Evolutionary conservation across 2,113 vertebrate genomes (phyloP).

Genomic region (Eonycteris spelaea): DNA sequence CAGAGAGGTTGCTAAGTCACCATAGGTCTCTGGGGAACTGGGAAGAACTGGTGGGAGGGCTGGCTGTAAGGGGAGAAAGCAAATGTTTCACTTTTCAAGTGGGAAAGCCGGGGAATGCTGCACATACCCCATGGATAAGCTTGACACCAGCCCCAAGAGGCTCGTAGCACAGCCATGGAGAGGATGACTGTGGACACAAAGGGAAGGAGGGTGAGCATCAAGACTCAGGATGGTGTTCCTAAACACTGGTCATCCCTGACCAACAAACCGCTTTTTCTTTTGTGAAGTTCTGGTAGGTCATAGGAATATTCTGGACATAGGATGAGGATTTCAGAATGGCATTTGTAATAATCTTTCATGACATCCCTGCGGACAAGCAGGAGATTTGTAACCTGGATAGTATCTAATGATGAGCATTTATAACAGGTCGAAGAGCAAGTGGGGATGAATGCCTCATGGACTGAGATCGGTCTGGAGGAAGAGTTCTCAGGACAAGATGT

Average conservation of each 20-base stretch:
- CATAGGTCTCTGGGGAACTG: rapidly evolving
- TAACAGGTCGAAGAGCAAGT: neutral
- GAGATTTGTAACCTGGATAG: neutral
- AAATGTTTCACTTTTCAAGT: neutral
- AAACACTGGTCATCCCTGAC: neutral
- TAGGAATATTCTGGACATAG: neutral
- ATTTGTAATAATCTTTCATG: neutral
- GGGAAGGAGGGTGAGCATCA: no score
- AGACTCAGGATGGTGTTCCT: neutral
- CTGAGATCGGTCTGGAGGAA: neutral
- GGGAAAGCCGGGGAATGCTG: neutral
- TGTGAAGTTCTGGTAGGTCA: neutral
- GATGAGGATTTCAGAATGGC: neutral
- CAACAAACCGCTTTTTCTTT: neutral
- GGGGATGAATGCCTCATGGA: neutral
- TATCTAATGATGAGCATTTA: neutral
- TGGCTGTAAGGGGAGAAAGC: neutral
- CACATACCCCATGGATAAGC: no score
- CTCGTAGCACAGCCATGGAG: neutral
- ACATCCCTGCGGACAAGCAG: neutral
- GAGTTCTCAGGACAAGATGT: neutral
- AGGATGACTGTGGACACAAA: neutral
- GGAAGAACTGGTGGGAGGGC: neutral
- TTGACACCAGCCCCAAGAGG: neutral
- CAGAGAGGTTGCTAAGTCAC: neutral